phyloP scores from a whole-genome alignment of 2,888 invertebrate genomes.

The Stenchaetothrips biformis region DNA sequence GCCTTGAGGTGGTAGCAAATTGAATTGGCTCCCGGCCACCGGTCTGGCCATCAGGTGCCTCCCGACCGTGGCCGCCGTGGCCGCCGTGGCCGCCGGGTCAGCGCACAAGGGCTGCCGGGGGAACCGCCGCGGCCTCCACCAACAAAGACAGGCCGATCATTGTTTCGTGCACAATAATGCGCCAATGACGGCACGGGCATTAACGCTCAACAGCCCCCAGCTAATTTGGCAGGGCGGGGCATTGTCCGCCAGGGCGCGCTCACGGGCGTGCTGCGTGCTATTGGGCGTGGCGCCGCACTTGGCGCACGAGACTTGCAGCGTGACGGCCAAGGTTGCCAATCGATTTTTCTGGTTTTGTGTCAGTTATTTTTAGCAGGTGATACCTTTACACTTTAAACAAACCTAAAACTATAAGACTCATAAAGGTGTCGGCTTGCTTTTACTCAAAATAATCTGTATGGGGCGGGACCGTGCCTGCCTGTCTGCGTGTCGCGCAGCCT shows the following conservation, averaged over 20 bases:
- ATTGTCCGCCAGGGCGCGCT: background rate
- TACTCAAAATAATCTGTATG: no score
- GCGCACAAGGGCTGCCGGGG: background rate
- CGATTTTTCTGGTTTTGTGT: no score
- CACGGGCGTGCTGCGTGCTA: background rate
- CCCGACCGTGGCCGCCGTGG: background rate
- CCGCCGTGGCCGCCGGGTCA: background rate
- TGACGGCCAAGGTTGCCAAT: no score
- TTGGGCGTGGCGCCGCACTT: background rate
- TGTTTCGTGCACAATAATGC: background rate
- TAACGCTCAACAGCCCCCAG: slow-evolving; percentile 12
- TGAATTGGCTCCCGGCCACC: slow-evolving; percentile 1
- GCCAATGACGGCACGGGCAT: background rate
- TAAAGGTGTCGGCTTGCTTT: no score
- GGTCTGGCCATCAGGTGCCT: background rate
- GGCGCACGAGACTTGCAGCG: background rate
- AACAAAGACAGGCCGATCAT: background rate
- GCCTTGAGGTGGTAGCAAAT: slow-evolving; percentile 10
- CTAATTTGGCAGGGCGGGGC: background rate
- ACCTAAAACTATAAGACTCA: no score
- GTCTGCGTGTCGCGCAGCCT: no score
- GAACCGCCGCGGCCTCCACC: background rate
- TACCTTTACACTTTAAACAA: no score
- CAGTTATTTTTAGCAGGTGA: no score
- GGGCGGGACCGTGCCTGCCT: no score